These are phyloP conservation scores for Bettongia penicillata DNA, from an alignment of 2,113 vertebrate genomes.

Conservation along the genomic window DNA sequence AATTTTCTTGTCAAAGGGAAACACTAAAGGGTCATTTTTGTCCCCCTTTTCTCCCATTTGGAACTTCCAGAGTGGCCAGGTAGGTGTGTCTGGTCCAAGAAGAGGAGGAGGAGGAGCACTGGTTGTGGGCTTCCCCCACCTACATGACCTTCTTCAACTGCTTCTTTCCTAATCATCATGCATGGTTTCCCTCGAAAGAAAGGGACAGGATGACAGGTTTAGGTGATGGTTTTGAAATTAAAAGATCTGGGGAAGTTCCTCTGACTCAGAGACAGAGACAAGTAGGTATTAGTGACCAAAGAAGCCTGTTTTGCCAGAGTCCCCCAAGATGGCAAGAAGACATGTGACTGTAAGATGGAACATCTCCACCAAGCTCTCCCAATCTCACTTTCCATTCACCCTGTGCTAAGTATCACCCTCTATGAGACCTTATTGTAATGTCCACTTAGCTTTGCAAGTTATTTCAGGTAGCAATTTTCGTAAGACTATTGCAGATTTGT, in stretches of 20 bases:
- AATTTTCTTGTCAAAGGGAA: conserved; percentile 5
- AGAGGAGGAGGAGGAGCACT: neutral
- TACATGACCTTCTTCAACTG: conserved; percentile 6
- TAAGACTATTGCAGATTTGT: neutral
- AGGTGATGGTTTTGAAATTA: conserved; percentile 49
- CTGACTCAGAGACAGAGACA: conserved; percentile 38
- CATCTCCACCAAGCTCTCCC: neutral
- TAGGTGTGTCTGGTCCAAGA: neutral
- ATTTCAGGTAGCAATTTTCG: neutral
- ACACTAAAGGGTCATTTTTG: neutral
- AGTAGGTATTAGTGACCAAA: conserved; percentile 5
- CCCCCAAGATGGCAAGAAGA: neutral
- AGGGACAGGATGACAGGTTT: neutral
- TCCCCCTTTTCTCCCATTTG: neutral
- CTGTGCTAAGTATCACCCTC: neutral
- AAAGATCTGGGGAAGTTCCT: neutral
- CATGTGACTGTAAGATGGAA: neutral
- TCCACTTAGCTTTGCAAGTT: conserved; percentile 2
- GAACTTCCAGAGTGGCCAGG: neutral
- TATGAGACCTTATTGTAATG: neutral
- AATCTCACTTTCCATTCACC: neutral
- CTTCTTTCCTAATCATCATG: conserved; percentile 36
- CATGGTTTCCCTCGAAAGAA: conserved; percentile 15
- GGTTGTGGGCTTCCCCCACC: neutral
- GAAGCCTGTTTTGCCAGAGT: neutral